Conservation (phyloP, 1,140 invertebrate genomes). For the Drosophila nannoptera region DNA sequence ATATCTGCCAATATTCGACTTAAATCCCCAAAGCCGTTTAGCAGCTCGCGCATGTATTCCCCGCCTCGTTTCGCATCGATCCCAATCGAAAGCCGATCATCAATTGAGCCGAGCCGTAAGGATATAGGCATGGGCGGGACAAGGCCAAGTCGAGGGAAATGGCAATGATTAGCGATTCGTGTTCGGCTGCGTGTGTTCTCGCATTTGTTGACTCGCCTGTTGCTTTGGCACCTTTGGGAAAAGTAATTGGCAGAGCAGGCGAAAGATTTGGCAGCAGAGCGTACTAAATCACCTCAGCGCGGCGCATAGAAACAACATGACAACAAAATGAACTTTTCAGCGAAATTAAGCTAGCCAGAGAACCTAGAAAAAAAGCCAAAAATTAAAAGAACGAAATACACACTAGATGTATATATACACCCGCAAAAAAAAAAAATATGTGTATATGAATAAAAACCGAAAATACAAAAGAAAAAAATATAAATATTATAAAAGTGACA, state of each 20-base stretch:
- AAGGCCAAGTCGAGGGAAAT: no score
- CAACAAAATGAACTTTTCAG: constrained; percentile 74
- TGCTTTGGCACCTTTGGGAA: constrained; percentile 19
- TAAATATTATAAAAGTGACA: constrained; percentile 43
- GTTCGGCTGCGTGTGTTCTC: constrained; percentile 14
- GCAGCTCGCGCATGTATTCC: no score
- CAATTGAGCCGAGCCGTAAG: no score
- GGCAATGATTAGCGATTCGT: background rate
- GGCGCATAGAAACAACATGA: constrained; percentile 74
- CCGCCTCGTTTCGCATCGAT: no score
- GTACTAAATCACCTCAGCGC: constrained; percentile 65
- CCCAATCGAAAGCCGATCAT: no score
- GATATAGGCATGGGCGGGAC: no score
- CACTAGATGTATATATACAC: background rate
- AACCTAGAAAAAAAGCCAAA: constrained; percentile 57
- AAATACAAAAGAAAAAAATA: constrained; percentile 11
- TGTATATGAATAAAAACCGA: constrained; percentile 9
- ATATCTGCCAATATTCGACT: no score
- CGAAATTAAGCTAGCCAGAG: constrained; percentile 59
- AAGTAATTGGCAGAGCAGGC: constrained; percentile 42
- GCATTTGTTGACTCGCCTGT: constrained; percentile 21
- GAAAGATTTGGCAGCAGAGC: constrained; percentile 70
- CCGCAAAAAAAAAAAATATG: background rate
- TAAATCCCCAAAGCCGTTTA: no score
- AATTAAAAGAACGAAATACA: constrained; percentile 25